phyloP scores from a whole-genome alignment of 2,888 invertebrate species.

The Octodonta nipae region DNA sequence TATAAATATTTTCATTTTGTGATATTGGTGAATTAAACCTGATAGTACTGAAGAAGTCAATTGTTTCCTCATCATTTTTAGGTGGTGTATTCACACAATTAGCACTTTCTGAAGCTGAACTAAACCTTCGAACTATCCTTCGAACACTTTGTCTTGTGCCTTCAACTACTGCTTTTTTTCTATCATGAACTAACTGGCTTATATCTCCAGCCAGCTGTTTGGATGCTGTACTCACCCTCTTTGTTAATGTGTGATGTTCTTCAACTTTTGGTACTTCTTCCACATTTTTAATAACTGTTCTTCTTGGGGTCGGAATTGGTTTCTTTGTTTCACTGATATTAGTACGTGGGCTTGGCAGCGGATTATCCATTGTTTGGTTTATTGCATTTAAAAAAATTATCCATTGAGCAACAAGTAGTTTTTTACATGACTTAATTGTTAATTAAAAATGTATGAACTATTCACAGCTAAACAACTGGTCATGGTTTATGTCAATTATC shows the following conservation, averaged over 20 bases:
- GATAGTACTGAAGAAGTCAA: slow-evolving; percentile 42
- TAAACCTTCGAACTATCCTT: slow-evolving; percentile 29
- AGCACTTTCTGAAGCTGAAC: slow-evolving; percentile 19
- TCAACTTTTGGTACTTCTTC: slow-evolving; percentile 7
- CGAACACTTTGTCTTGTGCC: slow-evolving; percentile 42
- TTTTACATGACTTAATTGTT: too few relatives aligned
- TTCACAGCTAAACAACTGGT: too few relatives aligned
- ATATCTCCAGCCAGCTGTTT: slow-evolving; percentile 44
- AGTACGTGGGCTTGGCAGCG: slow-evolving; percentile 24
- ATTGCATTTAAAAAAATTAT: too few relatives aligned
- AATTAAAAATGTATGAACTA: too few relatives aligned
- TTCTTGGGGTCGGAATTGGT: slow-evolving; percentile 43
- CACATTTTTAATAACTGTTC: slow-evolving; percentile 18
- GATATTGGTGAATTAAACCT: slow-evolving; percentile 24
- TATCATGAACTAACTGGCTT: slow-evolving; percentile 41
- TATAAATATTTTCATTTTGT: slow-evolving; percentile 19
- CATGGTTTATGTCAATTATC: too few relatives aligned
- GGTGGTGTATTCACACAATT: slow-evolving; percentile 11
- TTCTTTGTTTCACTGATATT: slow-evolving; percentile 32
- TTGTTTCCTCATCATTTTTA: slow-evolving; percentile 19
- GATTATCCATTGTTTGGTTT: slow-evolving; percentile 22
- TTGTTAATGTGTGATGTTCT: slow-evolving; percentile 26
- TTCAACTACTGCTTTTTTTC: slow-evolving; percentile 49
- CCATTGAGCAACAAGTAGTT: too few relatives aligned
- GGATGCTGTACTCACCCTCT: slow-evolving; percentile 38